Base-by-base conservation (phyloP, 2,888 invertebrate species). In the Cheilosia urbana region DNA sequence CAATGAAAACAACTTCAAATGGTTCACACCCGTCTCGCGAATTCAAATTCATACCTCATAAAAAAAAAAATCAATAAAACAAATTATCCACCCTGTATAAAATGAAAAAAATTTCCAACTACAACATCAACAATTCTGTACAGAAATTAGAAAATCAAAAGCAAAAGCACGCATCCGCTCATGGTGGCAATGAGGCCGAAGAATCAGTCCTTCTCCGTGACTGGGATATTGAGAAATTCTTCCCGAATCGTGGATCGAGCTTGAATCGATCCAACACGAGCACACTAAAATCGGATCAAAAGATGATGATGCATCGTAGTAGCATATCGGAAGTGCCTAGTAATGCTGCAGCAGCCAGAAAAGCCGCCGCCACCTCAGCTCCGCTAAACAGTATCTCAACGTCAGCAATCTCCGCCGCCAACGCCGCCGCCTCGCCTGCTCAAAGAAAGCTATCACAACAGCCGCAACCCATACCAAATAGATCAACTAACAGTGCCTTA, bases 221-320 rank as follows among this genome's bases (percentile, higher is more conserved):
- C 90, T 97, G 97, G 97, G 96, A 97, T 93, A 96, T 97, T 92
- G 96, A 96, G 88, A 95, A 96, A 91, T 97, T 97, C 93, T 97
- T 97, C 92, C 96, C 95, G 15, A 88, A 89, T 65, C 88, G 89
- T 57, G 88, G 75, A 55, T 89, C 91, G 57, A 91, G 91, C 73
- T 88, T 91, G 9, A 90, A 87, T 82, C 89, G 89, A 47, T 91
- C 85, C 80, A 92, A 93, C 85, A 93, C 94, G 89, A 91, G 91
- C 83, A 91, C 92, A 11, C 85, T 92, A 7, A 92, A 91, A 82
- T 90, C 91, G 66, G 92, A 92, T 58, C 89, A 91, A 37, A 91
- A 90, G 76, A 87, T 91, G 87, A 78, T 87, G 58, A 88, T 87
- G 73, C 91, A 91, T 73, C 89, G 90, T 24, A 91, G 90, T 87